Conservation (phyloP, 2,113 vertebrate species). For the Ciconia boyciana region DNA sequence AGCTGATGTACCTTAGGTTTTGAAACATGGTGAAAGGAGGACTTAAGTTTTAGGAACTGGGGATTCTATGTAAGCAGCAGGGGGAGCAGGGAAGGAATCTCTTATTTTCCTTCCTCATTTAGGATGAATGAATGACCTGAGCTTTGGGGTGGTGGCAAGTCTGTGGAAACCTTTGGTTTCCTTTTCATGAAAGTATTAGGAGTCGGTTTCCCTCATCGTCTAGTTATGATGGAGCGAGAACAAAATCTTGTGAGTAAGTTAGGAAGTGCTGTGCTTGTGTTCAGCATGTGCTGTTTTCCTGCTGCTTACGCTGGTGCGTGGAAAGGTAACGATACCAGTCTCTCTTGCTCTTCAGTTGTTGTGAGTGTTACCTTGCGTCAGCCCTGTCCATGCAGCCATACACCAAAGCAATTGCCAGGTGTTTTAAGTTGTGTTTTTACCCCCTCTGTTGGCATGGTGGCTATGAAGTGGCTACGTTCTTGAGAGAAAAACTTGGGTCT, state of each 20-base stretch:
- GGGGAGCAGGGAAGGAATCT: background rate
- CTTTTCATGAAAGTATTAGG: background rate
- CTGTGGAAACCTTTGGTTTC: background rate
- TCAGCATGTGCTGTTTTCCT: background rate
- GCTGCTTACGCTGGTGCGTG: accelerated
- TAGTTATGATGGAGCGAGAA: background rate
- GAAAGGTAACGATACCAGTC: background rate
- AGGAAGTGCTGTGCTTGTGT: background rate
- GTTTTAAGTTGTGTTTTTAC: background rate
- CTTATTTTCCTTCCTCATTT: background rate
- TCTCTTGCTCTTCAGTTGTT: background rate
- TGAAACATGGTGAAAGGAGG: background rate
- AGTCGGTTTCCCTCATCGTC: background rate
- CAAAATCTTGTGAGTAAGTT: background rate
- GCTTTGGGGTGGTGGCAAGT: background rate
- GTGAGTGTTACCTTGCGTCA: background rate
- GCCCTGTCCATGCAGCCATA: accelerated
- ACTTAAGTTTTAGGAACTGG: background rate
- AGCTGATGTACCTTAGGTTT: background rate
- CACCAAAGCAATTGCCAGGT: background rate
- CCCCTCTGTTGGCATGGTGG: background rate
- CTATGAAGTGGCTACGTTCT: background rate
- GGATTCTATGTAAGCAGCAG: background rate
- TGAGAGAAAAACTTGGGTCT: background rate
- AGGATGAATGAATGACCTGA: background rate